Conservation (phyloP, 2,113 vertebrate genomes). For the Paracanthobrama guichenoti region DNA sequence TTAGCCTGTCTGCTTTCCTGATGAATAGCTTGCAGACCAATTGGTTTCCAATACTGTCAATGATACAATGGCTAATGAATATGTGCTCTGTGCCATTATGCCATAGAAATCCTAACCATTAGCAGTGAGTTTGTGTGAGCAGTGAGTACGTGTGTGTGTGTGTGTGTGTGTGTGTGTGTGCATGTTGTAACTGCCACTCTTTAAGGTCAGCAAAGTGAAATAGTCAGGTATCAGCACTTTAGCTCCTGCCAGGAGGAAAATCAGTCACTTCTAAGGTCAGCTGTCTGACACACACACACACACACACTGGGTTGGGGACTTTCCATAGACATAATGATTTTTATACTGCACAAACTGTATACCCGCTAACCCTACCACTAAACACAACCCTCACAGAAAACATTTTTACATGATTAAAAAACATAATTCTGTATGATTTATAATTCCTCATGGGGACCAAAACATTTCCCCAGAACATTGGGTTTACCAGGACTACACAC, state of each 20-base stretch:
- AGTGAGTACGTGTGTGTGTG: constrained; percentile 4
- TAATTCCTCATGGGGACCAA: too few species aligned
- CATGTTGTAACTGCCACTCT: neutral
- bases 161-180: neutral
- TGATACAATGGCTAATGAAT: constrained; percentile 29
- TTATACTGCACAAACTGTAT: too few species aligned
- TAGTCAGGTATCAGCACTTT: constrained; percentile 34
- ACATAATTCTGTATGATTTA: too few species aligned
- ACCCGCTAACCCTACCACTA: too few species aligned
- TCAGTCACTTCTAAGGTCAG: constrained; percentile 31
- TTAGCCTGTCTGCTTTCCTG: constrained; percentile 31
- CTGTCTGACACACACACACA: constrained; percentile 24
- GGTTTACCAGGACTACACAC: too few species aligned
- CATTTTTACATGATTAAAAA: too few species aligned
- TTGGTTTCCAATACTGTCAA: constrained; percentile 37
- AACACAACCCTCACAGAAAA: too few species aligned
- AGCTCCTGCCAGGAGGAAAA: constrained; percentile 53
- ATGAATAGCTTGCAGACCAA: constrained; percentile 33
- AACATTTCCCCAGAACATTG: too few species aligned
- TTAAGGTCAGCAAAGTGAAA: constrained; percentile 38
- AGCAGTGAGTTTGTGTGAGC: too few species aligned
- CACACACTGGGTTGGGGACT: neutral
- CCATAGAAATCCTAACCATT: constrained; percentile 19
- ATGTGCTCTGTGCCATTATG: constrained; percentile 25
- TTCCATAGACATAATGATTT: too few species aligned